Conservation (phyloP, 2,113 vertebrate genomes). For the Gopherus flavomarginatus region DNA sequence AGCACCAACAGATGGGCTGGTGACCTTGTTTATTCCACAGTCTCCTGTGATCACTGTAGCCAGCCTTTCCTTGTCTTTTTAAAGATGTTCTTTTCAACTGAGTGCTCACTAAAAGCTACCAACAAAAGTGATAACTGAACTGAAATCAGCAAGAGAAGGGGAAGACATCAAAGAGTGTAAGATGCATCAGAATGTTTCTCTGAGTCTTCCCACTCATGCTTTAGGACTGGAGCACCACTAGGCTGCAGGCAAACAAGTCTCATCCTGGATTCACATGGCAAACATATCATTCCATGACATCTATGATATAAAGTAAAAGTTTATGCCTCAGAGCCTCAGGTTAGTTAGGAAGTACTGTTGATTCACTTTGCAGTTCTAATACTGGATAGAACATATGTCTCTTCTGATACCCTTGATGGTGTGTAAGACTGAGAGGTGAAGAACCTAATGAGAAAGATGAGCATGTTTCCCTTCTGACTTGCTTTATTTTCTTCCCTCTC, state of each 20-base stretch:
- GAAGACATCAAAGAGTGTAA: background rate
- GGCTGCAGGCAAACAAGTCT: background rate
- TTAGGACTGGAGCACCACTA: background rate
- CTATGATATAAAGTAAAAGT: background rate
- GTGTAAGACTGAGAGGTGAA: background rate
- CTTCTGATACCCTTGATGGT: background rate
- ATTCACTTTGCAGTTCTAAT: background rate
- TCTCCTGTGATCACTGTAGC: background rate
- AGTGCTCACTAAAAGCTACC: background rate
- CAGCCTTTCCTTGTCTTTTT: slow-evolving; percentile 7
- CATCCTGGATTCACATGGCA: background rate
- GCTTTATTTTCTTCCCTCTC: background rate
- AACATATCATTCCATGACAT: background rate
- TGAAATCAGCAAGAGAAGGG: background rate
- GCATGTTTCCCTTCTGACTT: background rate
- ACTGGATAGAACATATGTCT: background rate
- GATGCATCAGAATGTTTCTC: background rate
- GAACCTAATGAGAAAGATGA: background rate
- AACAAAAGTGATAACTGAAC: background rate
- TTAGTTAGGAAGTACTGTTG: background rate
- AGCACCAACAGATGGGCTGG: background rate
- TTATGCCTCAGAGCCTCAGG: background rate
- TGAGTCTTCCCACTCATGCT: background rate
- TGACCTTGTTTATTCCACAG: background rate
- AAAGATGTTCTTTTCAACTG: background rate